A percentile compares a stretch with the other conserved stretches of the same genome.
phyloP scores from a whole-genome alignment of 2,888 invertebrate species.

The Phyllotreta cruciferae region DNA sequence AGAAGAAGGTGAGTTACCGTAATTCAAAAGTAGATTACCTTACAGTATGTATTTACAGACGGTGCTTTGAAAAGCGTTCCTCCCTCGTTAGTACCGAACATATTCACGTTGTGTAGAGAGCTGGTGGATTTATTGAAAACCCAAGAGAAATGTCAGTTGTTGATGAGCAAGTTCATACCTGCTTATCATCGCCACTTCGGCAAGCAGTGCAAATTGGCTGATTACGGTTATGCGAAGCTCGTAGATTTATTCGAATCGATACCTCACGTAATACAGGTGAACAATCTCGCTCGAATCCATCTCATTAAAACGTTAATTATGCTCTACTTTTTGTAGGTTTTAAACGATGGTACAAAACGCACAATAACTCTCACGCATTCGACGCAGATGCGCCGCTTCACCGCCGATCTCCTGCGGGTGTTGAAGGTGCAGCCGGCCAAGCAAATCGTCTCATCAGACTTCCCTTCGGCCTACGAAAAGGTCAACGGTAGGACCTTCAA shows the following conservation, averaged over 20 bases:
- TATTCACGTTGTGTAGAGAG: constrained; percentile 85
- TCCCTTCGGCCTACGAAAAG: constrained; percentile 65
- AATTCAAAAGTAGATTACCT: constrained; percentile 2
- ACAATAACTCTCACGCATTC: constrained; percentile 87
- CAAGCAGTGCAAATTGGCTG: constrained; percentile 92
- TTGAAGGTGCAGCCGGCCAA: constrained; percentile 84
- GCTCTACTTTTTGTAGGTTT: constrained; percentile 66
- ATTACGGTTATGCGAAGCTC: constrained; percentile 94
- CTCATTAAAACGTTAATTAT: constrained; percentile 2
- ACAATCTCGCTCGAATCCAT: constrained; percentile 1
- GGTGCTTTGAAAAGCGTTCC: constrained; percentile 64
- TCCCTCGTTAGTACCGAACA: constrained; percentile 72
- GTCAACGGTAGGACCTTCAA: constrained; percentile 64
- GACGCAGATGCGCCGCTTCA: constrained; percentile 89
- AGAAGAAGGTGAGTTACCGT: constrained; percentile 44
- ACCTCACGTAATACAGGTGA: constrained; percentile 83
- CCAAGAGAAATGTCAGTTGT: constrained; percentile 81
- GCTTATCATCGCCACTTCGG: constrained; percentile 97
- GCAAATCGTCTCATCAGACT: constrained; percentile 72
- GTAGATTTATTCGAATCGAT: constrained; percentile 89
- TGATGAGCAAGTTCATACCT: constrained; percentile 88
- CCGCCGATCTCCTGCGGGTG: constrained; percentile 86
- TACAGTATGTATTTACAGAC: constrained; percentile 47
- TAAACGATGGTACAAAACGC: constrained; percentile 88
- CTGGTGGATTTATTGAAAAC: constrained; percentile 84